Conservation (phyloP, 2,797 vertebrate genomes). For the Tenualosa ilisha region DNA sequence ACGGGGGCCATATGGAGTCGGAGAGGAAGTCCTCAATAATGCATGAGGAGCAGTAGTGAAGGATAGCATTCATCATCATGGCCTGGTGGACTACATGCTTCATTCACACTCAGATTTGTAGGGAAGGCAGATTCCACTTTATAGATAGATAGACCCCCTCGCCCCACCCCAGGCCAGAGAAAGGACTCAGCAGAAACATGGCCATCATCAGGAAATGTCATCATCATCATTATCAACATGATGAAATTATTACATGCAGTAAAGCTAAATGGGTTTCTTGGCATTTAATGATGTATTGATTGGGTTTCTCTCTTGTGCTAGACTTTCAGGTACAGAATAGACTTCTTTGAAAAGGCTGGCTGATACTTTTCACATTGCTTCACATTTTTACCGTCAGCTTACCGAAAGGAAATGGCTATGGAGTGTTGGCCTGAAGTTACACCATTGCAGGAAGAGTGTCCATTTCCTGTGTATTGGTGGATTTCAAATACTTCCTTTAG, state of each 20-base stretch:
- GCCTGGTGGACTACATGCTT: not conserved
- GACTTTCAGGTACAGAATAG: not conserved
- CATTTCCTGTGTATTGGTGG: not conserved
- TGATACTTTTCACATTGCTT: not conserved
- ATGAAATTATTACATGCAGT: too few relatives aligned
- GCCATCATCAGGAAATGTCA: not conserved
- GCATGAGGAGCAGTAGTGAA: slow-evolving; percentile 47
- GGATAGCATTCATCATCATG: not conserved
- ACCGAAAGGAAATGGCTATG: not conserved
- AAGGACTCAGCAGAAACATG: not conserved
- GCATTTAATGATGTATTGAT: not conserved
- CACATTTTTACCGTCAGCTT: not conserved
- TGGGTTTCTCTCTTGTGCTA: not conserved
- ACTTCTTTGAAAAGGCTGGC: not conserved
- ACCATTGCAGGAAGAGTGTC: slow-evolving; percentile 17
- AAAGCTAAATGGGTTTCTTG: not conserved
- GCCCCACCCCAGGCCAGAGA: not conserved
- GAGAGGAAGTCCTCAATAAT: slow-evolving; percentile 64
- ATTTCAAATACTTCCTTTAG: not conserved
- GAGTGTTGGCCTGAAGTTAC: not conserved
- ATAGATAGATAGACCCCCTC: too few relatives aligned
- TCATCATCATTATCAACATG: not conserved
- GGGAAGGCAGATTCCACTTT: too few relatives aligned
- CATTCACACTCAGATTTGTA: not conserved
- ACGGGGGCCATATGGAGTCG: slow-evolving; percentile 58